Evolutionary conservation across 2,797 vertebrate genomes (phyloP).

Genomic region (Ptychobarbus kaznakovi): DNA sequence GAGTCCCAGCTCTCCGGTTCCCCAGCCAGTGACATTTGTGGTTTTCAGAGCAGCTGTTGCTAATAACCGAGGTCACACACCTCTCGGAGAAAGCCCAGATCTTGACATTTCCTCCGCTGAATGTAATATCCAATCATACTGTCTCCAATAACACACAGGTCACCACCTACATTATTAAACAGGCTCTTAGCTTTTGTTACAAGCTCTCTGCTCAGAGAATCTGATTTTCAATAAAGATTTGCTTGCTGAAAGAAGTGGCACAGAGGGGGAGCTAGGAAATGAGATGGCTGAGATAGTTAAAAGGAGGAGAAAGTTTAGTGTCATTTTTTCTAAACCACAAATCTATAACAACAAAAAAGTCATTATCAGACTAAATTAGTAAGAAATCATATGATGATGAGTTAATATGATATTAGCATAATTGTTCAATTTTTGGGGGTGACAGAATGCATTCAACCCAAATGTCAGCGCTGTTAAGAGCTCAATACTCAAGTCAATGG

Average conservation of each 20-base stretch:
- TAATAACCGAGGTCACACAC: conserved; percentile 65
- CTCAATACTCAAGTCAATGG: not conserved
- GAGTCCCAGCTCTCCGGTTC: conserved; percentile 45
- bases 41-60: conserved; percentile 61
- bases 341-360: not conserved
- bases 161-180: conserved; percentile 66
- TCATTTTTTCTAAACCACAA: not conserved
- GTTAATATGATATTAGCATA: conserved; percentile 8
- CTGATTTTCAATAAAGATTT: conserved; percentile 57
- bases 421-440: not conserved
- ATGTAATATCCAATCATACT: conserved; percentile 65
- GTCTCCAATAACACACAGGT: conserved; percentile 64
- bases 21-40: conserved; percentile 62
- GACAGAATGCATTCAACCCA: not conserved
- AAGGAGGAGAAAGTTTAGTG: not conserved
- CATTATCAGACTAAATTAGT: conserved; percentile 12
- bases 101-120: conserved; percentile 64
- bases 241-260: conserved; percentile 50
- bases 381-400: not conserved
- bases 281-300: conserved; percentile 21
- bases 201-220: conserved; percentile 51
- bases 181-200: conserved; percentile 62
- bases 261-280: conserved; percentile 15
- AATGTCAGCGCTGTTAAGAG: conserved; percentile 18
- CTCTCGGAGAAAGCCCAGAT: conserved; percentile 55